phyloP scores from a whole-genome alignment of 1,140 invertebrate genomes.

The Sipha flava region DNA sequence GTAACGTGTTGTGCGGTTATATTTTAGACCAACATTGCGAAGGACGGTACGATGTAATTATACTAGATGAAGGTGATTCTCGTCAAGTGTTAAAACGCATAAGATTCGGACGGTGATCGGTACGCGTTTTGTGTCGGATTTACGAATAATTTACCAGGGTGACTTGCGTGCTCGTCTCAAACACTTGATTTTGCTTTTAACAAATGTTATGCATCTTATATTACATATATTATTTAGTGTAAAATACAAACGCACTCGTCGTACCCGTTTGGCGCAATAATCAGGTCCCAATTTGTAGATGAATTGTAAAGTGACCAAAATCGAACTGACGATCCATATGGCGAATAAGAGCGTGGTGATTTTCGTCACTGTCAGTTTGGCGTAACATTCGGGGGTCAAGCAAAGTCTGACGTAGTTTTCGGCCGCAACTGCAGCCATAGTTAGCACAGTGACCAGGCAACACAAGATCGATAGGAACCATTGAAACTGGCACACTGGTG shows the following conservation, averaged over 20 bases:
- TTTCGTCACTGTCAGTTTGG: constrained; percentile 46
- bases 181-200: no score
- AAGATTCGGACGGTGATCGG: no score
- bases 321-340: constrained; percentile 48
- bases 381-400: constrained; percentile 48
- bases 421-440: constrained; percentile 53
- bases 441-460: constrained; percentile 57
- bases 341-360: constrained; percentile 48
- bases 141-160: no score
- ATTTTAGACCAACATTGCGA: no score
- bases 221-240: no score
- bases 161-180: no score
- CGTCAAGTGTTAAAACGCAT: no score
- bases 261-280: constrained; percentile 50
- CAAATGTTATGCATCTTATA: no score
- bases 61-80: no score
- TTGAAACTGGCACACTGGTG: constrained; percentile 55
- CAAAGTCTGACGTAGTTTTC: constrained; percentile 58
- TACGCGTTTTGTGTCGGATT: no score
- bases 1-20: no score
- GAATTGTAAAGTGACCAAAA: constrained; percentile 49
- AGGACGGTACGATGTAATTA: no score
- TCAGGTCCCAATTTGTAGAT: constrained; percentile 50
- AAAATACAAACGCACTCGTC: background rate
- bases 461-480: constrained; percentile 59